phyloP scores from a whole-genome alignment of 92 coral and sea anemone species.

The Porites divaricata region DNA sequence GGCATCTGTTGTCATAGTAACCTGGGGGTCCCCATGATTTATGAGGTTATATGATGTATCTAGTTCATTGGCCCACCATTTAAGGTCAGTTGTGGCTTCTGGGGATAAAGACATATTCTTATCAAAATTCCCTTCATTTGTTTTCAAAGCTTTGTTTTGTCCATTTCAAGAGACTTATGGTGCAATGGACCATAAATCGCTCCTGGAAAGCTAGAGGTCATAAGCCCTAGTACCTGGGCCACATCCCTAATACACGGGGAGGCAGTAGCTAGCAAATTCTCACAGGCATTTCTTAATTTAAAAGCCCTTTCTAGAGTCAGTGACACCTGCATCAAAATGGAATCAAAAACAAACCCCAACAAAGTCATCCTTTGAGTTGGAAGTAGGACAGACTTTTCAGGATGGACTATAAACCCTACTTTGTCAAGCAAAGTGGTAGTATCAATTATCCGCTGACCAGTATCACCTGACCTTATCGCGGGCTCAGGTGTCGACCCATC shows the following conservation, averaged over 20 bases:
- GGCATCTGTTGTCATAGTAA: slow-evolving; percentile 62
- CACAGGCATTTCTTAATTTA: slow-evolving; percentile 50
- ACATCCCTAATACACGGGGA: slow-evolving; percentile 43
- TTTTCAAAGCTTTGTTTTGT: slow-evolving; percentile 57
- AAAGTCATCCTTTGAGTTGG: slow-evolving; percentile 58
- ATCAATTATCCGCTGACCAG: too few relatives aligned
- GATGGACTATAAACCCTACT: slow-evolving; percentile 58
- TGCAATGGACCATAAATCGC: slow-evolving; percentile 57
- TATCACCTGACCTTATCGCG: too few relatives aligned
- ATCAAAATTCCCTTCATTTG: slow-evolving; percentile 65
- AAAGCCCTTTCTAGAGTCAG: slow-evolving; percentile 46
- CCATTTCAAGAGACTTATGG: slow-evolving; percentile 55
- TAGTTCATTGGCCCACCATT: slow-evolving; percentile 47
- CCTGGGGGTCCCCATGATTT: slow-evolving; percentile 55
- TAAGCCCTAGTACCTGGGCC: slow-evolving; percentile 48
- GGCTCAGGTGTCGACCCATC: too few relatives aligned
- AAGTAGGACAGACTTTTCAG: slow-evolving; percentile 53
- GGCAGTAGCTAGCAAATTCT: slow-evolving; percentile 4
- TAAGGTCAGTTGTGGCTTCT: slow-evolving; percentile 40
- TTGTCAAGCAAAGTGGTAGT: slow-evolving; percentile 44
- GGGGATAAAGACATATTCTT: slow-evolving; percentile 41
- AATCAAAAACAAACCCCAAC: too few relatives aligned
- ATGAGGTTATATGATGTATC: slow-evolving; percentile 39
- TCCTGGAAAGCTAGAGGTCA: slow-evolving; percentile 43
- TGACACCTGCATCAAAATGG: too few relatives aligned